Evolutionary conservation across 2,888 invertebrate species (phyloP), one percentile per base, ranked within the genome.

Genomic region (Microctonus aethiopoides): DNA sequence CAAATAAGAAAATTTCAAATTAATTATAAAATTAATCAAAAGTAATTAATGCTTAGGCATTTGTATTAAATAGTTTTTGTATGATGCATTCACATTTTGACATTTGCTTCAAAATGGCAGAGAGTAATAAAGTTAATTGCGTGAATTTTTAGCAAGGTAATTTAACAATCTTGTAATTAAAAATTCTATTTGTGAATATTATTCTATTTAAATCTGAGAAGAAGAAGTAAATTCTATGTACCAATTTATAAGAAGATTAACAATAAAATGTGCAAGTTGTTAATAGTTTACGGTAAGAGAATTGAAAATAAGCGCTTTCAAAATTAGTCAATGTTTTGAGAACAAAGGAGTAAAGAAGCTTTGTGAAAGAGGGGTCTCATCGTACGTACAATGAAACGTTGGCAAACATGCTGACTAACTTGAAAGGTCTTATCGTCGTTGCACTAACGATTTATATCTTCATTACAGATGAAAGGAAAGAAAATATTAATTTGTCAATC

Each of bases 141-240:
- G 41, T 67, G 22, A 61, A 61, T 67, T 67, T 52, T 51, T 61
- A 52, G 54, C 57, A 52, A 62, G 16, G 68, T 51, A 62, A 68
- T 62, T 62, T 62, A 34, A 36, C 32, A 62, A 56, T 46, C 54
- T 61, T 54, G 52, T n/a, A n/a, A n/a, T n/a, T n/a, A n/a, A 62
- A 54, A 56, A 54, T 62, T 62, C 54, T 41, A 62, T 68, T 62
- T 62, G 54, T 16, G n/a, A n/a, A n/a, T n/a, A n/a, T n/a, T n/a
- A n/a, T n/a, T n/a, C 36, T 56, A 60, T 67, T 51, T 34, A 34
- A 60, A 61, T 39, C 11, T 26, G 56, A 56, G 41, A 56, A 56
- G 52, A 39, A 3, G 56, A 56, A 16, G 16, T n/a, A 26, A 9
- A 2, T n/a, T 16, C 26, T 29, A 57, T 11, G 3, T 57, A 32